Evolutionary conservation across 2,113 vertebrate species (phyloP), one percentile per base, ranked within the genome.

Genomic region (Amblyornis subalaris): DNA sequence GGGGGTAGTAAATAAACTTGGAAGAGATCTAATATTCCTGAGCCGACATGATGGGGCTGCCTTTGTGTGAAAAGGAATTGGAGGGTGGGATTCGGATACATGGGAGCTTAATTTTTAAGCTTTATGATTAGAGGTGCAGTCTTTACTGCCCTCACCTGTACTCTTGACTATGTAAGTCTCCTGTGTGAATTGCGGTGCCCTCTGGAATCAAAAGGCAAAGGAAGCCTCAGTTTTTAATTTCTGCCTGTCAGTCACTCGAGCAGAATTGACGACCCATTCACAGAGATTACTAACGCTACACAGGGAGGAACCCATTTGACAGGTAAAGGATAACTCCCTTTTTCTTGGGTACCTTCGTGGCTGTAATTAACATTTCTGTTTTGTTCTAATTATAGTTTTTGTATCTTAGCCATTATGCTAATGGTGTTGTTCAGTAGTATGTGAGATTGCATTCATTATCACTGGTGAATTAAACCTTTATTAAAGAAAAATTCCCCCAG

Each of bases 391-490:
- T 98, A 98, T 98, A 98, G 98, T 98, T 98, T 98, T 98, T 98
- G 98, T 98, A 97, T 98, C 97, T 97, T 95, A 97, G 97, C 97
- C 98, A 97, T 98, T 98, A 98, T 98, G 98, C 97, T 98, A 98
- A 98, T 98, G 85, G 97, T 97, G 96, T 98, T 98, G 98, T 98
- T 98, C 97, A 97, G 97, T 97, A 98, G 97, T 97, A 98, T 98
- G 98, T 98, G 98, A 98, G 98, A 98, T 98, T 98, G 98, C 98
- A 98, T 98, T 98, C 98, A 98, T 98, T 98, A 98, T 98, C 98
- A 98, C 97, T 98, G 98, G 98, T 98, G 98, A 98, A 98, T 98
- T 98, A 98, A 98, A 98, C 97, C 98, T 98, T 98, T 98, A 98
- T 98, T 98, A 98, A 98, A 98, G 98, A 98, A 98, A 97, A 98